These are phyloP conservation scores for Nematopogon swammerdamellus DNA, from an alignment of 2,888 invertebrate genomes.

Conservation along the genomic window DNA sequence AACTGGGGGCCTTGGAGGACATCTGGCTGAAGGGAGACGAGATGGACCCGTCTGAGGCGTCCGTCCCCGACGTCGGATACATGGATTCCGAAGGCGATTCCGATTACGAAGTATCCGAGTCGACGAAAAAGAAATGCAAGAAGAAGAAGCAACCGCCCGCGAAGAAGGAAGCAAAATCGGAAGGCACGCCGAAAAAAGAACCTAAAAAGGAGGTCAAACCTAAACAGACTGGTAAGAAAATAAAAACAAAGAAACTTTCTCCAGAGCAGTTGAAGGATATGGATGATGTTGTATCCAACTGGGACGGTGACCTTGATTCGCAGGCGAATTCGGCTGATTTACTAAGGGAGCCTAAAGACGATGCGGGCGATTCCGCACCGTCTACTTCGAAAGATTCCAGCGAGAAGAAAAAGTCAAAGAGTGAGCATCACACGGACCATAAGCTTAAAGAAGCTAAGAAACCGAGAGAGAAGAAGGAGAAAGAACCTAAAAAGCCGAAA, in stretches of 20 bases:
- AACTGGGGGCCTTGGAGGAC: constrained; percentile 71
- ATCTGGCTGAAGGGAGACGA: constrained; percentile 80
- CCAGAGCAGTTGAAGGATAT: constrained; percentile 30
- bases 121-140: constrained; percentile 18
- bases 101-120: constrained; percentile 37
- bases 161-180: constrained; percentile 21
- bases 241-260: constrained; percentile 33
- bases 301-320: constrained; percentile 22
- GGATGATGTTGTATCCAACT: constrained; percentile 32
- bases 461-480: neutral
- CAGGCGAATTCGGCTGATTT: constrained; percentile 22
- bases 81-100: constrained; percentile 48
- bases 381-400: no score
- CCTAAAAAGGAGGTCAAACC: constrained; percentile 10
- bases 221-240: constrained; percentile 18
- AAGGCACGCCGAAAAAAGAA: constrained; percentile 12
- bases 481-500: constrained; percentile 15
- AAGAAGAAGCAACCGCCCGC: constrained; percentile 24
- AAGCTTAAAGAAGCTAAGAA: constrained; percentile 11
- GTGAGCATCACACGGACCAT: constrained; percentile 2
- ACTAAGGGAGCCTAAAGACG: neutral
- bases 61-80: constrained; percentile 43
- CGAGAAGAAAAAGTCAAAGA: no score
- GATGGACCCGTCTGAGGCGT: constrained; percentile 59
- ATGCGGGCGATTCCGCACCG: neutral